Evolutionary conservation across 2,113 vertebrate genomes (phyloP), one percentile per base, ranked within the genome.

Genomic region (Mandrillus leucophaeus): DNA sequence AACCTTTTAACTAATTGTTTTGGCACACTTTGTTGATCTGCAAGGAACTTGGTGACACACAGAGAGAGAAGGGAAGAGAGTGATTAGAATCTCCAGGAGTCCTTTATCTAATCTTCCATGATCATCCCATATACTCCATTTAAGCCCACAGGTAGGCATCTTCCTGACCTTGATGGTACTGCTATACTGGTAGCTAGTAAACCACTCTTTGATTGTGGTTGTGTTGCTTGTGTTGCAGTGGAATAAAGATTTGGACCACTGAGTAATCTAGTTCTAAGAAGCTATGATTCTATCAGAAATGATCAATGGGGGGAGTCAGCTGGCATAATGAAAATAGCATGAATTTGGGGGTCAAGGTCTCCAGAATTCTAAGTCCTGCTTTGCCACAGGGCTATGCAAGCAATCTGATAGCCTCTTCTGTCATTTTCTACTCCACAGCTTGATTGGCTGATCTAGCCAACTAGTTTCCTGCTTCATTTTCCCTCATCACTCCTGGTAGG

Each of bases 1-100:
- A 94, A 86, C 85, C 68, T 98, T 95, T 97, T 50, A 96, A 91
- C 68, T 94, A 88, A 96, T 98, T 98, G 48, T 30, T 83, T 97
- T 96, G 96, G 97, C 88, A 97, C 61, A 72, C 2, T 16, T 52
- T 95, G 87, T 79, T 72, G 30, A 64, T 90, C 38, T 25, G 35
- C 38, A 83, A 57, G 66, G 68, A 79, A 78, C 72, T 88, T 95
- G 59, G 64, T 75, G 43, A 97, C 81, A 93, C 35, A 61, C 0
- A 32, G 43, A 95, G 70, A 93, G 23, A 35, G 87, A 91, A 90
- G 40, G 20, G 20, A 11, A 79, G 50, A 80, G 70, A 55, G 30
- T 90, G 68, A 80, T 81, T 17, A 10, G 38, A 64, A 40, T 66
- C 27, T 48, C 30, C 25, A 80, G 45, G 52, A 68, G 32, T 2